Conservation (phyloP, 2,113 vertebrate genomes). For the Echinops telfairi region DNA sequence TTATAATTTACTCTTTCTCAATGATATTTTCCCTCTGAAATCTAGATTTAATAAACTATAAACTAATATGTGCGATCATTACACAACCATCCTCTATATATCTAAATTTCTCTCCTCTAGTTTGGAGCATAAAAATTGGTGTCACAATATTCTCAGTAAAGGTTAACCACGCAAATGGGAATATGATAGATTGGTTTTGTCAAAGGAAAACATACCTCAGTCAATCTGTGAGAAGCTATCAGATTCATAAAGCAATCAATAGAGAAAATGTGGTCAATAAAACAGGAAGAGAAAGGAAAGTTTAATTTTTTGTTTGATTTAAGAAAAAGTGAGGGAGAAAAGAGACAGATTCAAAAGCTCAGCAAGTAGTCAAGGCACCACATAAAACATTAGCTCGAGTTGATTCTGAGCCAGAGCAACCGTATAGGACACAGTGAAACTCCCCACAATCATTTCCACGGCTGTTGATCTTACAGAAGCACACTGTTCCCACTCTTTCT, state of each 20-base stretch:
- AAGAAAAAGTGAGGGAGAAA: constrained; percentile 28
- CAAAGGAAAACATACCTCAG: not conserved
- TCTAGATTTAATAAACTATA: not conserved
- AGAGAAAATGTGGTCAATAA: constrained; percentile 38
- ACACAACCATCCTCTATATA: not conserved
- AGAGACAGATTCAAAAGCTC: constrained; percentile 3
- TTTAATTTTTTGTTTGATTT: constrained; percentile 6
- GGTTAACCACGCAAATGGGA: not conserved
- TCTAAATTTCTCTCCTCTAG: not conserved
- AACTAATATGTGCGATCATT: not conserved
- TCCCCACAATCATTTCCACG: accelerated
- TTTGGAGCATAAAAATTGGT: not conserved
- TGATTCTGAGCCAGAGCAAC: not conserved
- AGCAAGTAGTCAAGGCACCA: not conserved
- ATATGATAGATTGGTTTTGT: not conserved
- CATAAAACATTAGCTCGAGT: not conserved
- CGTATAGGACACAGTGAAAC: not conserved
- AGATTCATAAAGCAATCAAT: not conserved
- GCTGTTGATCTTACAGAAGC: not conserved
- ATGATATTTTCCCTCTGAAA: not conserved
- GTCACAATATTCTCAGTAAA: not conserved
- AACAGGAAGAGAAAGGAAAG: not conserved
- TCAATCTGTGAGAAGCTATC: not conserved
- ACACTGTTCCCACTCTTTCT: not conserved
- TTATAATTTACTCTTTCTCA: not conserved